Evolutionary conservation across 2,113 vertebrate species (phyloP).

Genomic region (Alces alces): DNA sequence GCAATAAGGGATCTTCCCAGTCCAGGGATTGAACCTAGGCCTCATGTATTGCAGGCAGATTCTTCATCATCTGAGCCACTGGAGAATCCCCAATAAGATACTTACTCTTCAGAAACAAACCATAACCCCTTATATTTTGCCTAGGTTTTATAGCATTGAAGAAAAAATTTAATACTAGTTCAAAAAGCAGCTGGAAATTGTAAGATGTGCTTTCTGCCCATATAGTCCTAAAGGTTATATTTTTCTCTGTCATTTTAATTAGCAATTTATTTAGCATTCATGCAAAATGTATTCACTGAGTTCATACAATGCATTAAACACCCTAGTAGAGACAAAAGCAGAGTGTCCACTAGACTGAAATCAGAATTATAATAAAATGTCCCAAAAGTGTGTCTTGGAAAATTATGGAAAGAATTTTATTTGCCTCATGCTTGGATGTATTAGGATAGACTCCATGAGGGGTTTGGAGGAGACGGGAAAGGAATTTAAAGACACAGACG

Average conservation of each 20-base stretch:
- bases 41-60: accelerated
- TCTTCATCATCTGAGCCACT: background rate
- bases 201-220: background rate
- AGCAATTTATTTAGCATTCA: background rate
- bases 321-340: background rate
- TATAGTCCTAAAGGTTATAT: background rate
- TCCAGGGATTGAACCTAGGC: background rate
- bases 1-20: background rate
- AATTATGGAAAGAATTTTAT: background rate
- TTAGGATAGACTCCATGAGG: background rate
- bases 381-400: background rate
- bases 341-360: background rate
- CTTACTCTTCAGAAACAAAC: background rate
- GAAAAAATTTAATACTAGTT: background rate
- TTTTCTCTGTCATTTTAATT: background rate
- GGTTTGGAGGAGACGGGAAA: background rate
- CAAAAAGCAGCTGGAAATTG: background rate
- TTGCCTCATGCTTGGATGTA: background rate
- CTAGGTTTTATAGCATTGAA: background rate
- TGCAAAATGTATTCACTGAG: background rate
- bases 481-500: background rate
- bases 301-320: background rate
- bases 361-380: background rate
- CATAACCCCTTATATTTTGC: background rate
- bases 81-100: background rate